A percentile compares a stretch with the other conserved stretches of the same genome.
These are phyloP conservation scores for Coracopsis vasa DNA, from an alignment of 2,113 vertebrate species.

Conservation along the genomic window DNA sequence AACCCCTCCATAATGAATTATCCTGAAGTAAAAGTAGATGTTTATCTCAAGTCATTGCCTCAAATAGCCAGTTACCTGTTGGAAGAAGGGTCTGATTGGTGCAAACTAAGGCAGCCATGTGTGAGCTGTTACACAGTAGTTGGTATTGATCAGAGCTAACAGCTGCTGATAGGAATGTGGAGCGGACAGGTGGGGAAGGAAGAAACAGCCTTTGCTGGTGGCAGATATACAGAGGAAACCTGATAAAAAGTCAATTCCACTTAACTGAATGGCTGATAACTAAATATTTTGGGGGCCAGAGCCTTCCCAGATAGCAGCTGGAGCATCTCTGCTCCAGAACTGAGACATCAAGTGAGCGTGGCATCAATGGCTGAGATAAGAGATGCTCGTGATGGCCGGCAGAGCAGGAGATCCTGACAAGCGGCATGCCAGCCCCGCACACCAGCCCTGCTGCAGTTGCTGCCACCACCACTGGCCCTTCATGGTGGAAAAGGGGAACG, in stretches of 20 bases:
- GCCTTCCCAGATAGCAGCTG: constrained; percentile 61
- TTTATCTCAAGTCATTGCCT: constrained; percentile 66
- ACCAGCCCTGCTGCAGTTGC: not conserved
- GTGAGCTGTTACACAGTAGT: constrained; percentile 83
- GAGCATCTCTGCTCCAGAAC: constrained; percentile 67
- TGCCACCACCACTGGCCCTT: no score
- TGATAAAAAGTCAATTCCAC: constrained; percentile 97
- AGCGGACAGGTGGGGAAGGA: constrained; percentile 79
- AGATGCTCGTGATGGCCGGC: not conserved
- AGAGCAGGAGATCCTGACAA: not conserved
- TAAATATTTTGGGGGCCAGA: constrained; percentile 89
- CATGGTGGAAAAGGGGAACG: no score
- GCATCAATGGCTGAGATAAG: constrained; percentile 9
- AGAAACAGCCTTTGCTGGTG: constrained; percentile 85
- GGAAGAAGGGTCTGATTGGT: constrained; percentile 85
- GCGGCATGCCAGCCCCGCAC: not conserved
- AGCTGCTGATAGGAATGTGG: constrained; percentile 91
- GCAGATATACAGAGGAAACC: constrained; percentile 84
- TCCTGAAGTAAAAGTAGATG: constrained; percentile 66
- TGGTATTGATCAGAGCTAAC: constrained; percentile 89
- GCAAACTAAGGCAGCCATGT: constrained; percentile 77
- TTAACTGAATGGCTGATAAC: constrained; percentile 95
- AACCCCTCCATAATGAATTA: constrained; percentile 44
- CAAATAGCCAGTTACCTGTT: constrained; percentile 79
- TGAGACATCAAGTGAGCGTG: constrained; percentile 79